phyloP scores from a whole-genome alignment of 2,888 invertebrate genomes.

The Nomada flava region DNA sequence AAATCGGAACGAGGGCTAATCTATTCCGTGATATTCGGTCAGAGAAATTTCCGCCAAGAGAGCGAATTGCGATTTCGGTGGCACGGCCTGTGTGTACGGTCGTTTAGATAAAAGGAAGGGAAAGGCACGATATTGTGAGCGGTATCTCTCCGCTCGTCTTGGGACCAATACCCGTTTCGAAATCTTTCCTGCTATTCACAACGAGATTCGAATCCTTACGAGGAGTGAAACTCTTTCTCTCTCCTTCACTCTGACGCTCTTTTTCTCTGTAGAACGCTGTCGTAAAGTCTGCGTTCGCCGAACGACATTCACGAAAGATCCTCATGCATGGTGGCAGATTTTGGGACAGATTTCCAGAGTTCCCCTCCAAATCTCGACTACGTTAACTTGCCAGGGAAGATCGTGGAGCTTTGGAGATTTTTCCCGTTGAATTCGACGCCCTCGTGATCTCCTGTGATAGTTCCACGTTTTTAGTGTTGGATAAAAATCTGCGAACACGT shows the following conservation, averaged over 20 bases:
- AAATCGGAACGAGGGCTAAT: slow-evolving; percentile 39
- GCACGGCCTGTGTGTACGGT: slow-evolving; percentile 14
- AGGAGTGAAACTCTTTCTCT: slow-evolving; percentile 66
- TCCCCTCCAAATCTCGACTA: slow-evolving; percentile 46
- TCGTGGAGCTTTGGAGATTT: slow-evolving; percentile 16
- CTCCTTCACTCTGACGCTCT: slow-evolving; percentile 18
- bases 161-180: slow-evolving; percentile 71
- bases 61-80: slow-evolving; percentile 47
- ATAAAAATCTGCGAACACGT: slow-evolving; percentile 28
- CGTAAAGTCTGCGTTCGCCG: slow-evolving; percentile 59
- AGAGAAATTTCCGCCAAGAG: slow-evolving; percentile 32
- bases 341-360: slow-evolving; percentile 54
- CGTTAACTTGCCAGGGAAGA: neutral
- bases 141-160: slow-evolving; percentile 63
- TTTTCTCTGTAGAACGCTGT: slow-evolving; percentile 8
- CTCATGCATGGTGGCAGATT: slow-evolving; percentile 40
- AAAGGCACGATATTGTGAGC: slow-evolving; percentile 56
- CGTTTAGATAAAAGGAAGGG: slow-evolving; percentile 62
- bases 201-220: slow-evolving; percentile 71
- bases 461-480: slow-evolving; percentile 18
- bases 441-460: slow-evolving; percentile 26
- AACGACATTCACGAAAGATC: slow-evolving; percentile 54
- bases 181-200: slow-evolving; percentile 68
- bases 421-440: slow-evolving; percentile 9
- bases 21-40: slow-evolving; percentile 47